These are phyloP conservation scores for Menura novaehollandiae DNA, from an alignment of 2,113 vertebrate genomes.

Conservation along the genomic window DNA sequence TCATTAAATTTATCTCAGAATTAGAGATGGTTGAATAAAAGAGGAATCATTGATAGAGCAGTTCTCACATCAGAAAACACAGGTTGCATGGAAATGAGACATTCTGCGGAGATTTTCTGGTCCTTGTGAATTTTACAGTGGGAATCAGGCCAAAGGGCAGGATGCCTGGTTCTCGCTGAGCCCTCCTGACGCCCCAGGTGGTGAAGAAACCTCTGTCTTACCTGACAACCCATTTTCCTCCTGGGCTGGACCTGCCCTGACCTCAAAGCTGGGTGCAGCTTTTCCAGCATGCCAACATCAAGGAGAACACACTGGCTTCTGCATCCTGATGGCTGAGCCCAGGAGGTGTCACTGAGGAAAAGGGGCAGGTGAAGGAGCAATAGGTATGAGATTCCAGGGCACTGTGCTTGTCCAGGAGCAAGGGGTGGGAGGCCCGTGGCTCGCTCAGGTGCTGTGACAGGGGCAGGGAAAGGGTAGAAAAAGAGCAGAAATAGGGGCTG, in stretches of 20 bases:
- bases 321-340: rapidly evolving
- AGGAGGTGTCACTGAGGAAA: background rate
- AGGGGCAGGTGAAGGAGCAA: background rate
- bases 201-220: background rate
- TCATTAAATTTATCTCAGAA: background rate
- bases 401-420: background rate
- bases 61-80: background rate
- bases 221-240: rapidly evolving
- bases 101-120: background rate
- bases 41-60: background rate
- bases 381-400: background rate
- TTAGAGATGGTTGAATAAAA: background rate
- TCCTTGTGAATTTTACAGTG: background rate
- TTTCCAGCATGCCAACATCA: background rate
- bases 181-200: background rate
- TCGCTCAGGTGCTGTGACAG: background rate
- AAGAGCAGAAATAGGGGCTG: background rate
- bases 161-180: background rate
- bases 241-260: background rate
- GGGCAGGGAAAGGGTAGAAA: background rate
- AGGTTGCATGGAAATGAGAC: background rate
- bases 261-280: background rate
- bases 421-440: background rate
- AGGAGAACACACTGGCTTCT: background rate
- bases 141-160: background rate